phyloP scores from a whole-genome alignment of 1,140 invertebrate species.

The Drosophila orena region DNA sequence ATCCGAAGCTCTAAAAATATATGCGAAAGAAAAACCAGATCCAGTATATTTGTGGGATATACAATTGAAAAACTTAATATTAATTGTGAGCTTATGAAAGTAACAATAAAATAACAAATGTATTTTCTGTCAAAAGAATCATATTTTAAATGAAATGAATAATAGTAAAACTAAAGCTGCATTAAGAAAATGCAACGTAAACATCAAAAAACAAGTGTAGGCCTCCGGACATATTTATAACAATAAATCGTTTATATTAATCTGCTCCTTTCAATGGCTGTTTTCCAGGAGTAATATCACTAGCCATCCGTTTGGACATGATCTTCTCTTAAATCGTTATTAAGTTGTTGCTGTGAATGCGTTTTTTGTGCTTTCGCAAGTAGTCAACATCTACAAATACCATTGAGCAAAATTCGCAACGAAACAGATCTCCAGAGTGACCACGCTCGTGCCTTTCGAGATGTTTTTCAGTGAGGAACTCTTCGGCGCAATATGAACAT shows the following conservation, averaged over 20 bases:
- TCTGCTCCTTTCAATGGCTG: neutral
- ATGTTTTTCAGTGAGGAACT: neutral
- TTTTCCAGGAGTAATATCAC: neutral
- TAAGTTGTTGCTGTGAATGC: neutral
- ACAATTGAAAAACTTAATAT: no score
- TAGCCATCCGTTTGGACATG: neutral
- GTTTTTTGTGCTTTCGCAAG: neutral
- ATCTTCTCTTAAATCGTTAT: neutral
- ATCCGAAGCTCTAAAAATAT: no score
- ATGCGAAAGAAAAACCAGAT: no score
- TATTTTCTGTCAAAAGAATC: neutral
- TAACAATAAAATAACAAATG: no score
- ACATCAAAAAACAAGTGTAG: neutral
- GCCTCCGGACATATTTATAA: neutral
- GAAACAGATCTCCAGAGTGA: constrained; percentile 10
- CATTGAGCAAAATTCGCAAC: constrained; percentile 9
- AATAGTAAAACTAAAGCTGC: neutral
- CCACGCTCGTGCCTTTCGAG: constrained; percentile 5
- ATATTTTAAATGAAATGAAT: neutral
- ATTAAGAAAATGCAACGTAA: neutral
- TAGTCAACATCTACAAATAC: neutral
- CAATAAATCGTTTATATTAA: neutral
- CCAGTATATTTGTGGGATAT: no score
- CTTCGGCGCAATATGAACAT: neutral
- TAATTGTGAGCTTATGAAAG: no score